Evolutionary conservation across 2,113 vertebrate species (phyloP), one percentile per base, ranked within the genome.

Genomic region (Brachypodius melanocephalos): DNA sequence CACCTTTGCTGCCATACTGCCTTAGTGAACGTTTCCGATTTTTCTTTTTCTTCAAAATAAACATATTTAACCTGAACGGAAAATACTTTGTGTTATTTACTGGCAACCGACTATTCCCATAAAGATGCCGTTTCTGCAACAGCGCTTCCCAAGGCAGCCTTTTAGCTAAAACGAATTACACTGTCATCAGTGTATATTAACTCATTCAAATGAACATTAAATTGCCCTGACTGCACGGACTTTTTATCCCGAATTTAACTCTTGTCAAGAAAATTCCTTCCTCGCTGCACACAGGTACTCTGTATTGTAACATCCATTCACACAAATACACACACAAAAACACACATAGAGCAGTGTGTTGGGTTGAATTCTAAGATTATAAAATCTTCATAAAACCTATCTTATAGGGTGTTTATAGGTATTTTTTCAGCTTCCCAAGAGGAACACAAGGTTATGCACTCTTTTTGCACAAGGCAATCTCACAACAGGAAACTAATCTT

Each of bases 401-500:
- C 85, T 90, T 90, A 80, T 10, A 84, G 81, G 75, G 55, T 34
- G 82, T 88, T 94, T 88, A 73, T 63, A 63, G 85, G 72, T 76
- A 49, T 81, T 91, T 91, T 91, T 96, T 96, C 72, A 72, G 88
- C 55, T 88, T 85, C 68, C 72, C 94, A 72, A 93, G 85, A 94
- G 75, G 65, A 94, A 88, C 68, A 63, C 75, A 90, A 58, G 90
- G 79, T 92, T 96, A 71, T 59, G 76, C 76, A 67, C 63, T 81
- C 63, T 67, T 94, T 95, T 95, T 96, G 87, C 81, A 88, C 85
- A 73, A 80, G 89, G 95, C 78, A 94, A 66, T 91, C 94, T 93
- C 95, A 91, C 95, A 96, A 96, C 95, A 97, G 97, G 95, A 97
- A 97, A 93, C 97, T 88, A 88, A 95, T 88, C 90, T 95, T 97